Evolutionary conservation across 2,113 vertebrate genomes (phyloP).

Genomic region (Nannobrachium achirus): DNA sequence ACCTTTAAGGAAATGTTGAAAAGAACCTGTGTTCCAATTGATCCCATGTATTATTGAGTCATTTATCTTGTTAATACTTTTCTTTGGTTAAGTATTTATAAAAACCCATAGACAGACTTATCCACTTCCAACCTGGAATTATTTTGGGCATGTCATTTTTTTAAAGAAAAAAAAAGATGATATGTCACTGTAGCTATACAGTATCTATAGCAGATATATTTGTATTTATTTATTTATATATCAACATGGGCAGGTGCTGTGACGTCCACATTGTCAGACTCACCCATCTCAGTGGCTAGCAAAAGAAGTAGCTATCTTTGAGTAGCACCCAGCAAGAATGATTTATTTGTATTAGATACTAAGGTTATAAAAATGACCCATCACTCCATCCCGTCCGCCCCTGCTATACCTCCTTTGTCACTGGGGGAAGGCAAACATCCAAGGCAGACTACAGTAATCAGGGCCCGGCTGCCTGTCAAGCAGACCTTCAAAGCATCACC

Average conservation of each 20-base stretch:
- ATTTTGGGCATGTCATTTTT: no score
- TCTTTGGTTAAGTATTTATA: no score
- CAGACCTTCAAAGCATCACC: conserved; percentile 77
- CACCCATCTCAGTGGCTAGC: conserved; percentile 14
- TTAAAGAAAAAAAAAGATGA: no score
- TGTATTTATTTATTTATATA: no score
- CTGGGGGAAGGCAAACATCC: conserved; percentile 58
- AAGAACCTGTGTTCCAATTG: no score
- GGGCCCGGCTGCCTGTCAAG: conserved; percentile 69
- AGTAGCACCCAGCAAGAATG: conserved; percentile 50
- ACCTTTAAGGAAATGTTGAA: no score
- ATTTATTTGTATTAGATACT: conserved; percentile 67
- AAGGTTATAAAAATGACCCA: conserved; percentile 64
- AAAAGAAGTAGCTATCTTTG: conserved; percentile 38
- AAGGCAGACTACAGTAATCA: conserved; percentile 66
- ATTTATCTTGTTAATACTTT: no score
- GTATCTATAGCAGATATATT: no score
- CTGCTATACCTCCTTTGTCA: conserved; percentile 41
- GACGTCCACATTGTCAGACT: conserved; percentile 49
- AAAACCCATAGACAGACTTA: no score
- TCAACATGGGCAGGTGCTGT: background rate
- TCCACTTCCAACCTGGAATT: no score
- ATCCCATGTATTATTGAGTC: no score
- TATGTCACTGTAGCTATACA: no score
- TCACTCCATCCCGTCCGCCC: conserved; percentile 47